Conservation (phyloP, 2,888 invertebrate species). For the Cheilosia scutellata region DNA sequence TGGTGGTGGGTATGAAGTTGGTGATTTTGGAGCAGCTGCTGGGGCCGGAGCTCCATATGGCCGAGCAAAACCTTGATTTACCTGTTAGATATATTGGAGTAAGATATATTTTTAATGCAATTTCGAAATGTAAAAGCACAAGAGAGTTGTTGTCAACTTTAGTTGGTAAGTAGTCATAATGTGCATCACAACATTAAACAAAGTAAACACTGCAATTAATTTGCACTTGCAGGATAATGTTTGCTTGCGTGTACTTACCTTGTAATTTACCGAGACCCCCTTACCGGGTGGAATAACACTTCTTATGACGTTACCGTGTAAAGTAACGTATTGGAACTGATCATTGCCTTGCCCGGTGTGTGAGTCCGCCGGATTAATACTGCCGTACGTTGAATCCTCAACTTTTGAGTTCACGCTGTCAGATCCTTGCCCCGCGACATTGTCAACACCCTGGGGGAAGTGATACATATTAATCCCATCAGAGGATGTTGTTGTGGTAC, state of each 20-base stretch:
- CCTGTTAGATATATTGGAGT: conserved; percentile 77
- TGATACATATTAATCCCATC: conserved; percentile 63
- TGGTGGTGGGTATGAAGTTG: conserved; percentile 82
- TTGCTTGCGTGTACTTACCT: conserved; percentile 79
- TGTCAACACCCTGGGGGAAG: conserved; percentile 70
- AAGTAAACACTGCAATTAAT: conserved; percentile 35
- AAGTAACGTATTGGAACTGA: conserved; percentile 83
- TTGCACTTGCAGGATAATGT: not conserved
- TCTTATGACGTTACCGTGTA: conserved; percentile 83
- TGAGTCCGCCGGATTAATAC: conserved; percentile 66
- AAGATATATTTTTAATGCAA: conserved; percentile 43
- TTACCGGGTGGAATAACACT: conserved; percentile 84
- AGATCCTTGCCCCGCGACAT: conserved; percentile 67
- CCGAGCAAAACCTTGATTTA: conserved; percentile 83
- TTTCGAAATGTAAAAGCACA: conserved; percentile 15
- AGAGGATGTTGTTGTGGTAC: conserved; percentile 73
- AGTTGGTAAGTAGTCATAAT: conserved; percentile 58
- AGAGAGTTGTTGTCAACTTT: conserved; percentile 28
- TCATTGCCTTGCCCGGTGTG: conserved; percentile 78
- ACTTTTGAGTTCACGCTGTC: conserved; percentile 43
- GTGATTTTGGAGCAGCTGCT: conserved; percentile 81
- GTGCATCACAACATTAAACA: conserved; percentile 64
- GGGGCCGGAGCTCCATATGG: conserved; percentile 81
- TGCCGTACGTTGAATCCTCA: conserved; percentile 76
- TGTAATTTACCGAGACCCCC: conserved; percentile 81